These are phyloP conservation scores for Lampropteryx suffumata DNA, from an alignment of 2,888 invertebrate species.

Conservation along the genomic window DNA sequence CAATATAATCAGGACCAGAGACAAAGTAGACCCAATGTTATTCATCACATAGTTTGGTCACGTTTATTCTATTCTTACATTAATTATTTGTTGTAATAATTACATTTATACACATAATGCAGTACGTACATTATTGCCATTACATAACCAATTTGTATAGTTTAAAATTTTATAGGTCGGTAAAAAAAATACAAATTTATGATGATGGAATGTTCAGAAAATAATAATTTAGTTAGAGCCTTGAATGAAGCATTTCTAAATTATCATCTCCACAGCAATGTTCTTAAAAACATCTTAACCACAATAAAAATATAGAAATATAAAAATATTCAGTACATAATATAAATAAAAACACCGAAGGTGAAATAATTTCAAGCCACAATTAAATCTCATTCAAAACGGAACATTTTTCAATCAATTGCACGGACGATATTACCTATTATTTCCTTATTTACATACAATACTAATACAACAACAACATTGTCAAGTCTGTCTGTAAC, in stretches of 20 bases:
- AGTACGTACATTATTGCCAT: not conserved
- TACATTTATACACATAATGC: not conserved
- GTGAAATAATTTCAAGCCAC: slow-evolving; percentile 25
- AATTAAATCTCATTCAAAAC: slow-evolving; percentile 30
- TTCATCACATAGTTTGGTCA: too few relatives aligned
- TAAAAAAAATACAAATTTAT: not conserved
- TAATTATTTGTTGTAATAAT: not conserved
- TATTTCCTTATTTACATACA: slow-evolving; percentile 34
- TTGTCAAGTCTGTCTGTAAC: slow-evolving; percentile 13
- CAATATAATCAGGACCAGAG: too few relatives aligned
- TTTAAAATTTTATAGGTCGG: not conserved
- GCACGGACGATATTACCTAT: slow-evolving; percentile 23
- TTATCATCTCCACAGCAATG: slow-evolving; percentile 1
- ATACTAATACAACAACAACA: slow-evolving; percentile 29
- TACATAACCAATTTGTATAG: not conserved
- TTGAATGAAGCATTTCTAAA: slow-evolving; percentile 1
- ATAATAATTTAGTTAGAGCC: slow-evolving; percentile 11
- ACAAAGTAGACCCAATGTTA: too few relatives aligned
- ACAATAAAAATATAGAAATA: slow-evolving; percentile 18
- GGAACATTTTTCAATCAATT: slow-evolving; percentile 20
- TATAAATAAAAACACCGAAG: slow-evolving; percentile 20
- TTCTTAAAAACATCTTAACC: slow-evolving; percentile 22
- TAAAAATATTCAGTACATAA: slow-evolving; percentile 24
- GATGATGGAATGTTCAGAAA: slow-evolving; percentile 16
- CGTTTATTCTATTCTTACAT: not conserved